These are phyloP conservation scores for Hemicrepidius hirtus DNA, from an alignment of 2,888 invertebrate genomes.

Conservation along the genomic window DNA sequence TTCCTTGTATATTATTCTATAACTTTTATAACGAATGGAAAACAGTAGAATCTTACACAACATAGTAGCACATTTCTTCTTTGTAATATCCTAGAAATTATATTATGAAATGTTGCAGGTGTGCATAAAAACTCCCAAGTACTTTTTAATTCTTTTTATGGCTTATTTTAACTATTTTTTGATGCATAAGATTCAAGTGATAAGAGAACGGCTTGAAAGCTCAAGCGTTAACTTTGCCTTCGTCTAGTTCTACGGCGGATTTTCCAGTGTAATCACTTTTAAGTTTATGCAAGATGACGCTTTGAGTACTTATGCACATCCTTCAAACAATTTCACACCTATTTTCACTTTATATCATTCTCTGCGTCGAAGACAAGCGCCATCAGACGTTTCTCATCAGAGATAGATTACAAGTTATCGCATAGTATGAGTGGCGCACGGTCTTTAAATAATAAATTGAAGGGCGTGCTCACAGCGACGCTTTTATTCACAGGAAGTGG, in stretches of 20 bases:
- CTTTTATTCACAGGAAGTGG: conserved; percentile 42
- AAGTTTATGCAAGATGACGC: conserved; percentile 52
- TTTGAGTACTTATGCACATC: conserved; percentile 57
- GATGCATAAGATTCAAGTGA: background rate
- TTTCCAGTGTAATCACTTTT: conserved; percentile 45
- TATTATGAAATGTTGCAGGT: no score
- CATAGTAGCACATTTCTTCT: no score
- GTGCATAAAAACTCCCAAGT: no score
- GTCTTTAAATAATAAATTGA: conserved; percentile 51
- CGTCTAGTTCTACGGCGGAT: conserved; percentile 24
- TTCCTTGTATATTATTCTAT: no score
- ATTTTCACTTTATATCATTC: conserved; percentile 65
- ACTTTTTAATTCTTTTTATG: background rate
- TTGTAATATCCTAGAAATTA: no score
- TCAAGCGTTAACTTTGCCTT: conserved; percentile 3
- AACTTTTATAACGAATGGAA: no score
- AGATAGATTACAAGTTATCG: conserved; percentile 57
- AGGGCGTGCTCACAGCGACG: conserved; percentile 41
- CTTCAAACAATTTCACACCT: conserved; percentile 69
- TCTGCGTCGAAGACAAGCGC: conserved; percentile 64
- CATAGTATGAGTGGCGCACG: conserved; percentile 46
- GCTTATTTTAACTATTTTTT: background rate
- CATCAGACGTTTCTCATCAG: conserved; percentile 57
- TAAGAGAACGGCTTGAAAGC: background rate
- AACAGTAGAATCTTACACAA: no score